Conservation (phyloP, 2,113 vertebrate genomes). For the Steatornis caripensis region DNA sequence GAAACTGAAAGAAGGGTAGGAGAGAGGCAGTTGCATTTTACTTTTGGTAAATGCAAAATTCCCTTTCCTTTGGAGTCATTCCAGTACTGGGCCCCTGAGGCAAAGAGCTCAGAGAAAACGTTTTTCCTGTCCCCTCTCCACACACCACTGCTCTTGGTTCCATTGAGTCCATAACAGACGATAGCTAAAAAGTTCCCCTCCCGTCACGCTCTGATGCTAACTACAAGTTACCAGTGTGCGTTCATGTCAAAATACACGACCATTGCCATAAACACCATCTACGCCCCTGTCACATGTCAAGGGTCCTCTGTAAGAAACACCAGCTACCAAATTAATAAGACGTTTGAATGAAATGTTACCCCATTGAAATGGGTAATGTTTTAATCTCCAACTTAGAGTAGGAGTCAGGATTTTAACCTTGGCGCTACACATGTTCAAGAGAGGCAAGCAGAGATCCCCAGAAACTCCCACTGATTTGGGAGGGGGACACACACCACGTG, state of each 20-base stretch:
- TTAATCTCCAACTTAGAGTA: not conserved
- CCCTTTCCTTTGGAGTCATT: not conserved
- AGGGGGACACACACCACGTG: fast-evolving
- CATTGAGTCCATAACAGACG: not conserved
- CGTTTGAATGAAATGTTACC: not conserved
- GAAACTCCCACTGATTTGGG: fast-evolving
- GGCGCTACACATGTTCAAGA: not conserved
- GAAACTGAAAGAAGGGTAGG: not conserved
- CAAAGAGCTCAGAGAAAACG: not conserved
- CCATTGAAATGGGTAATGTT: not conserved
- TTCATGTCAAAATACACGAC: not conserved
- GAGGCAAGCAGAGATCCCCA: not conserved
- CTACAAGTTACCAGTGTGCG: too few species aligned
- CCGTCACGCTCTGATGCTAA: fast-evolving
- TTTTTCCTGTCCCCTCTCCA: not conserved
- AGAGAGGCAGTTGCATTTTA: not conserved
- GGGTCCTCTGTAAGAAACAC: not conserved
- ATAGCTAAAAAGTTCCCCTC: not conserved
- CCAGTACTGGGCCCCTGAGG: not conserved
- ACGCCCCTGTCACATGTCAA: fast-evolving
- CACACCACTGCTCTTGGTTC: not conserved
- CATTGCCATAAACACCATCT: not conserved
- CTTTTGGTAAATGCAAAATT: not conserved
- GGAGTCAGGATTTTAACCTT: not conserved
- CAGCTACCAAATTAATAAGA: not conserved